These are phyloP conservation scores for Cecidostiba fungosa DNA, from an alignment of 2,888 invertebrate genomes.

Conservation along the genomic window DNA sequence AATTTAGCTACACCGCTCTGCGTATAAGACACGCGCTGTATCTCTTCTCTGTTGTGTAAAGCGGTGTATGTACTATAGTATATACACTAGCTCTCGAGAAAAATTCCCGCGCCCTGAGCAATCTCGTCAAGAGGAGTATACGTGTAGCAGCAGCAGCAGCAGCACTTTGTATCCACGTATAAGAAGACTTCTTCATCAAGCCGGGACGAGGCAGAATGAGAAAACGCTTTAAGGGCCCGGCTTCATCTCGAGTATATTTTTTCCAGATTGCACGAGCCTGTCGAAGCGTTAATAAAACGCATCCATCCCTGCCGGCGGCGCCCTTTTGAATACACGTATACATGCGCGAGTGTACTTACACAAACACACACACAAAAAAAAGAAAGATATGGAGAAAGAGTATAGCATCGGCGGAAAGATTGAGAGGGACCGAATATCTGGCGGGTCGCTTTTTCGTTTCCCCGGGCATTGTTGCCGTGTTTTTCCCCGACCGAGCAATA, in stretches of 20 bases:
- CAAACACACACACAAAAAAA: not conserved
- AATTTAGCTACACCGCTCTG: not conserved
- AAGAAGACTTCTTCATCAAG: slow-evolving; percentile 26
- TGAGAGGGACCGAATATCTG: not conserved
- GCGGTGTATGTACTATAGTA: not conserved
- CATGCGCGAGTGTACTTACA: not conserved
- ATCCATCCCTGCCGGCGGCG: slow-evolving; percentile 6
- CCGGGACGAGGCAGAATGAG: not conserved
- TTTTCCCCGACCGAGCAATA: slow-evolving; percentile 1
- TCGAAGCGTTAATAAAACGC: slow-evolving; percentile 54
- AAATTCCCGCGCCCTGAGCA: slow-evolving; percentile 3
- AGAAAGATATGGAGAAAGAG: no score
- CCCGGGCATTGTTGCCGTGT: not conserved
- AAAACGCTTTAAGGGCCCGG: slow-evolving; percentile 28
- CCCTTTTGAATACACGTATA: not conserved
- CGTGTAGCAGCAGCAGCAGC: no score
- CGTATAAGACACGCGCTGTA: not conserved
- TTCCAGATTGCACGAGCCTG: slow-evolving; percentile 36
- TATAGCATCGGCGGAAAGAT: not conserved
- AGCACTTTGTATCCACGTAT: not conserved
- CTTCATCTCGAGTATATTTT: slow-evolving; percentile 23
- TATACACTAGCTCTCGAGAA: not conserved
- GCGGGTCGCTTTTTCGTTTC: not conserved
- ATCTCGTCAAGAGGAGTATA: not conserved
- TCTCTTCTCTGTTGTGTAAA: not conserved